Evolutionary conservation across 2,797 vertebrate genomes (phyloP).

Genomic region (Carduelis carduelis): DNA sequence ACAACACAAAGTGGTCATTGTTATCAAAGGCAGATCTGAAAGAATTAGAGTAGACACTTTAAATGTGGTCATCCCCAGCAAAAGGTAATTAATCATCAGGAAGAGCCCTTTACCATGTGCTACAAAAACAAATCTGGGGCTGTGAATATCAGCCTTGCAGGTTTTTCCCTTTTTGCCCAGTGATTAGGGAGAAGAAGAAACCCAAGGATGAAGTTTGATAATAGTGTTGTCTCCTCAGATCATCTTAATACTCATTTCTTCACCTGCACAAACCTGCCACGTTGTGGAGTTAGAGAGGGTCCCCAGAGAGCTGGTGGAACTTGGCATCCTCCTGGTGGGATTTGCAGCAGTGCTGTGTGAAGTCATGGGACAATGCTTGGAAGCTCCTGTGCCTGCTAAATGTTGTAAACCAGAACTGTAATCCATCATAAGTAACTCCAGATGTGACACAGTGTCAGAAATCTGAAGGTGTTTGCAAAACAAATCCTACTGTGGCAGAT

Average conservation of each 20-base stretch:
- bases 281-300: not conserved
- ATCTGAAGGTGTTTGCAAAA: conserved; percentile 31
- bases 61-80: conserved; percentile 40
- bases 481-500: not conserved
- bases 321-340: not conserved
- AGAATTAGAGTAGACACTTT: conserved; percentile 21
- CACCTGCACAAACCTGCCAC: not conserved
- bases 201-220: not conserved
- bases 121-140: not conserved
- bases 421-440: conserved; percentile 34
- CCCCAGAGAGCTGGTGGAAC: not conserved
- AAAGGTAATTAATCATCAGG: conserved; percentile 36
- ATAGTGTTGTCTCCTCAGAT: not conserved
- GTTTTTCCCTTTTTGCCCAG: not conserved
- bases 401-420: not conserved
- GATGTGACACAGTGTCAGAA: conserved; percentile 18
- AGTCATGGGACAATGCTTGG: not conserved
- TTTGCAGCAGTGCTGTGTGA: not conserved
- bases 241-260: not conserved
- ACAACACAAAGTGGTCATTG: conserved; percentile 19
- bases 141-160: not conserved
- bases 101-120: not conserved
- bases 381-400: not conserved
- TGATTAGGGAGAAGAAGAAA: not conserved
- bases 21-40: conserved; percentile 52